Percentiles rank a stretch among this genome's conserved stretches.
Conservation (phyloP, 2,888 invertebrate genomes). For the Drosophila pseudotakahashii region DNA sequence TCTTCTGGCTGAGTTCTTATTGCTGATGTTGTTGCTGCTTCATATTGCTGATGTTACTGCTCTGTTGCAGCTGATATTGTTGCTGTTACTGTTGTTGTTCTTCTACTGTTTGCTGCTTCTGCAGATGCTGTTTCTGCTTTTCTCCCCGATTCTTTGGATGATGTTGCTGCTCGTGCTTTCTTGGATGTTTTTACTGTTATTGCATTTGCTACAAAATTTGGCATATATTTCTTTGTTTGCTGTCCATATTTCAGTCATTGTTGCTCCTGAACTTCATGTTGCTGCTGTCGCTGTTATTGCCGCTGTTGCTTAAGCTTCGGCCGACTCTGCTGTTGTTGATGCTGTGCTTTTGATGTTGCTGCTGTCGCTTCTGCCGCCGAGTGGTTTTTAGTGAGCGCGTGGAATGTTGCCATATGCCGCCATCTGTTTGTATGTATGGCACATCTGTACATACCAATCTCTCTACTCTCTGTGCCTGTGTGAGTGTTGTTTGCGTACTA, state of each 20-base stretch:
- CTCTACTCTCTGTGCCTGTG: constrained; percentile 24
- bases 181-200: not conserved
- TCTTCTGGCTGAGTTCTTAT: constrained; percentile 49
- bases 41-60: not conserved
- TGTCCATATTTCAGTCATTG: not conserved
- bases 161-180: not conserved
- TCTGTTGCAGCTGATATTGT: constrained; percentile 14
- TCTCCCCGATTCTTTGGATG: not conserved
- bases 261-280: not conserved
- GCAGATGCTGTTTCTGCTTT: not conserved
- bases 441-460: constrained; percentile 27
- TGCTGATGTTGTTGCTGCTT: constrained; percentile 2
- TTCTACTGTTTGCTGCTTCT: not conserved
- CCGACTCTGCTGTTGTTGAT: constrained; percentile 4
- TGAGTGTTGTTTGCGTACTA: constrained; percentile 55
- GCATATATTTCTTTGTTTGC: not conserved
- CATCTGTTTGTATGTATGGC: constrained; percentile 51
- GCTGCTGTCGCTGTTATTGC: not conserved
- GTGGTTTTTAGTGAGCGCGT: constrained; percentile 63
- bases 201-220: not conserved
- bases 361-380: constrained; percentile 40
- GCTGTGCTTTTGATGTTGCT: constrained; percentile 19
- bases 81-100: constrained; percentile 13
- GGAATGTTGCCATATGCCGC: constrained; percentile 78
- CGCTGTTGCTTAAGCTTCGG: constrained; percentile 12